A percentile compares a stretch with the other conserved stretches of the same genome.
phyloP scores from a whole-genome alignment of 2,888 invertebrate genomes.

The Cryptus armator region DNA sequence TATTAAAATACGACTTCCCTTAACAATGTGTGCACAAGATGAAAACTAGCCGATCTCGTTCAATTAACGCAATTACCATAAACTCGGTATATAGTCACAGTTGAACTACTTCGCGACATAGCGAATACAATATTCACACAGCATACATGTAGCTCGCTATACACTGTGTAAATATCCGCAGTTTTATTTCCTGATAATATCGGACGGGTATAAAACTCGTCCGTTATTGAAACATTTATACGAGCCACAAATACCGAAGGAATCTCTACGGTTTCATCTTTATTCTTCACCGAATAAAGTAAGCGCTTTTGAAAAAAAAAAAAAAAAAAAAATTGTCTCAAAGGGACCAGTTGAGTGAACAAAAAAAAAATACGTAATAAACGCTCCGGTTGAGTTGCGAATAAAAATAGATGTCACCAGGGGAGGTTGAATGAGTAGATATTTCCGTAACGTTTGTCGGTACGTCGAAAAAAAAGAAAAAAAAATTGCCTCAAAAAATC shows the following conservation, averaged over 20 bases:
- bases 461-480: not conserved
- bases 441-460: not conserved
- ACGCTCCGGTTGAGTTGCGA: not conserved
- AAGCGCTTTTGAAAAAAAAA: not conserved
- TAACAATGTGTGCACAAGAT: not conserved
- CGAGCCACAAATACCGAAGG: not conserved
- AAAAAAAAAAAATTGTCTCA: not conserved
- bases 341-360: not conserved
- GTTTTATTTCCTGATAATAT: not conserved
- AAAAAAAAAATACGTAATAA: not conserved
- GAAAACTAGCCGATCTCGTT: slow-evolving; percentile 9
- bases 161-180: not conserved
- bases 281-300: not conserved
- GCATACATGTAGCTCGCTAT: not conserved
- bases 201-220: not conserved
- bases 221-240: too few relatives aligned
- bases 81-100: slow-evolving; percentile 29
- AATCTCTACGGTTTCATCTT: not conserved
- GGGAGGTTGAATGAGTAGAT: slow-evolving; percentile 40
- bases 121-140: slow-evolving; percentile 4
- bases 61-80: slow-evolving; percentile 46
- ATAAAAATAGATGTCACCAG: slow-evolving; percentile 16
- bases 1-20: not conserved
- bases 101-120: slow-evolving; percentile 29
- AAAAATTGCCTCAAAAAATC: not conserved